phyloP scores from a whole-genome alignment of 2,888 invertebrate genomes.

The Bombyx huttoni region DNA sequence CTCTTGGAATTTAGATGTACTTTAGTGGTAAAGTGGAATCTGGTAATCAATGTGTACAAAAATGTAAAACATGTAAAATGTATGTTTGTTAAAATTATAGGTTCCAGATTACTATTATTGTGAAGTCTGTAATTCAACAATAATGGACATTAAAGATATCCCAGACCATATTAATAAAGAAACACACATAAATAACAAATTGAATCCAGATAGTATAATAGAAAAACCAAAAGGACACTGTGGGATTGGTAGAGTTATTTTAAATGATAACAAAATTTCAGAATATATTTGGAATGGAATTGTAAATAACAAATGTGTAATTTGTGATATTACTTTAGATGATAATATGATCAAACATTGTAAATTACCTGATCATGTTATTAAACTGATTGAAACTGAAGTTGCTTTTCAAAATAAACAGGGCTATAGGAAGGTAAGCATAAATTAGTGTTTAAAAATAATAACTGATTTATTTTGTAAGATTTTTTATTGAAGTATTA shows the following conservation, averaged over 20 bases:
- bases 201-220: conserved; percentile 8
- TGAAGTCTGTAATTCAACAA: conserved; percentile 28
- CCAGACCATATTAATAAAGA: conserved; percentile 22
- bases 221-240: conserved; percentile 12
- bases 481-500: too few relatives aligned
- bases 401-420: conserved; percentile 12
- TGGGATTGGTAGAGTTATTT: conserved; percentile 14
- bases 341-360: conserved; percentile 18
- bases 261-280: conserved; percentile 20
- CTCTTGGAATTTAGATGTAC: too few relatives aligned
- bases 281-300: conserved; percentile 35
- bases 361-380: conserved; percentile 19
- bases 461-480: too few relatives aligned
- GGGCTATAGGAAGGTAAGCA: conserved; percentile 29
- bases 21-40: too few relatives aligned
- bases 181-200: conserved; percentile 23
- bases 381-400: conserved; percentile 26
- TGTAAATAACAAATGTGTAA: conserved; percentile 19
- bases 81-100: too few relatives aligned
- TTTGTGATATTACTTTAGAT: conserved; percentile 21
- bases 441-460: neutral
- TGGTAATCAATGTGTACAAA: too few relatives aligned
- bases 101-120: conserved; percentile 24
- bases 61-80: too few relatives aligned
- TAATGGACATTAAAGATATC: conserved; percentile 10